Evolutionary conservation across 2,888 invertebrate species (phyloP).

Genomic region (Doris montereyensis): DNA sequence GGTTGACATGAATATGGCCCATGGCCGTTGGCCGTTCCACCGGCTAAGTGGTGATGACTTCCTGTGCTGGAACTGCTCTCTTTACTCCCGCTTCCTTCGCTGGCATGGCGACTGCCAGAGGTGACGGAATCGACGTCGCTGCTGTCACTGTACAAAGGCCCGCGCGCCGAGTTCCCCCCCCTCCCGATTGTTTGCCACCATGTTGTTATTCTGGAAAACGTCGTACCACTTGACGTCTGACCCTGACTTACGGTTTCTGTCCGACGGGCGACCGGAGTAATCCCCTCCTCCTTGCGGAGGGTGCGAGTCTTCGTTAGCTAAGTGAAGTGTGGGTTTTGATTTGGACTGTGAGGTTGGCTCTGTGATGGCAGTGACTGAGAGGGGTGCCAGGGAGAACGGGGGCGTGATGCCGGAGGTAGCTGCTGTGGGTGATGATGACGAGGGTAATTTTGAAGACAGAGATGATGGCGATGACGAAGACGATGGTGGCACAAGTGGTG

Average conservation of each 20-base stretch:
- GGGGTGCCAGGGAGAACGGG: slow-evolving; percentile 11
- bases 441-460: background rate
- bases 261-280: background rate
- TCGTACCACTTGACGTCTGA: too few relatives aligned
- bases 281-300: background rate
- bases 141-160: too few relatives aligned
- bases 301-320: background rate
- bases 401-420: background rate
- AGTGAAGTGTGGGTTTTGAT: background rate
- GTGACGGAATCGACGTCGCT: background rate
- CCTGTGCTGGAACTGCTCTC: slow-evolving; percentile 36
- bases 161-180: too few relatives aligned
- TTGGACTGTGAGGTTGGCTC: background rate
- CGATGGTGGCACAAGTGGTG: too few relatives aligned
- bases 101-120: background rate
- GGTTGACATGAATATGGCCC: slow-evolving; percentile 33
- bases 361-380: background rate
- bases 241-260: background rate
- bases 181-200: too few relatives aligned
- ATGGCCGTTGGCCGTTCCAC: slow-evolving; percentile 33
- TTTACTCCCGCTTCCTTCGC: slow-evolving; percentile 24
- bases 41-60: slow-evolving; percentile 8
- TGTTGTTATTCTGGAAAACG: too few relatives aligned
- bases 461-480: too few relatives aligned
- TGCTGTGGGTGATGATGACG: background rate